Base-by-base conservation (phyloP, 2,888 invertebrate genomes). In the Ectobius pallidus region DNA sequence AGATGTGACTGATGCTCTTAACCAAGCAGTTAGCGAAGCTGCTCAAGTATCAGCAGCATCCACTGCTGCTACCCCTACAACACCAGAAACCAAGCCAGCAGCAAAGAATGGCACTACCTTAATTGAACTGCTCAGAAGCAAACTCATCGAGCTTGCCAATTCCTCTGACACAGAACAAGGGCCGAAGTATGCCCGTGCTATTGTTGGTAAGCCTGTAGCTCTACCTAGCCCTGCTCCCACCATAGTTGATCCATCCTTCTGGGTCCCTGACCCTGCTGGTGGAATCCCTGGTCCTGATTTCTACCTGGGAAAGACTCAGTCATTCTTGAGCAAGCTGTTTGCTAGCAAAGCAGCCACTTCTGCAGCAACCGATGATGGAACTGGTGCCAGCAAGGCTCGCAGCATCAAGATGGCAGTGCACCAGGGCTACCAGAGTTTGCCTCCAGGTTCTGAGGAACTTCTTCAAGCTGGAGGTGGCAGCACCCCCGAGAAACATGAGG, bases 361-460 rank as follows among this genome's bases (percentile, higher is more conserved):
- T 16, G 70, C 73, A 75, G 52, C 39, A 69, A 55, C 9, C 52
- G 39, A 3, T 42, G 49, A 7, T 44, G 72, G 11, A 9, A 16
- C 44, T 16, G 20, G 44, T 32, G 27, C 2, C 9, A 46, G 30
- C n/a, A 65, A 65, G 25, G n/a, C 6, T 18, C 67, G 77, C 11
- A 68, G 74, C 39, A 75, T 82, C 3, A 78, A 82, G 27, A 82
- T 82, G 81, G 76, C 81, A 34, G 81, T 82, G 80, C 81, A 80
- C 71, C 82, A 82, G 63, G 82, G 82, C 4, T 82, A 82, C 69
- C 81, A 81, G 70, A 82, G 80, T 72, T 77, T 83, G 76, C 82
- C 82, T 32, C 78, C 81, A 11, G 82, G 82, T 18, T 75, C 81
- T 6, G 70, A 81, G 7, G 82, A 83, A 73, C 78, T 80, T 3